Evolutionary conservation across 1,140 invertebrate species (phyloP).

Genomic region (Homarus americanus): DNA sequence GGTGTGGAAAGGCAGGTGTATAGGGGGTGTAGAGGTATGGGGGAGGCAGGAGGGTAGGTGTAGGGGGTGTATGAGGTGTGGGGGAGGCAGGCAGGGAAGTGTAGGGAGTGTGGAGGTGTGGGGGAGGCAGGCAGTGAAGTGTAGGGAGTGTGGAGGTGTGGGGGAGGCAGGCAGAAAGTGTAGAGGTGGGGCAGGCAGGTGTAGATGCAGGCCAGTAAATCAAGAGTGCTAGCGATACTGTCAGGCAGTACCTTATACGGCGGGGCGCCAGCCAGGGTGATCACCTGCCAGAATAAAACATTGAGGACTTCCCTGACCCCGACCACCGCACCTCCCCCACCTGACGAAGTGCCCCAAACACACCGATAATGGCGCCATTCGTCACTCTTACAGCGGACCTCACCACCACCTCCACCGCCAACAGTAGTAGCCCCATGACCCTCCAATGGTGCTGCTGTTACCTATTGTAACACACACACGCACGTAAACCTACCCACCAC

Average conservation of each 20-base stretch:
- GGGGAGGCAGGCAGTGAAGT: too few species aligned
- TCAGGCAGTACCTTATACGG: neutral
- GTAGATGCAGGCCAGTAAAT: neutral
- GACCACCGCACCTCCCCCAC: neutral
- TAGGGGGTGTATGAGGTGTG: too few species aligned
- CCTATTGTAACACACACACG: too few species aligned
- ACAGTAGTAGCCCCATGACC: too few species aligned
- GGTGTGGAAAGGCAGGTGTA: too few species aligned
- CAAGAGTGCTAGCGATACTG: neutral
- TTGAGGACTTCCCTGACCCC: neutral
- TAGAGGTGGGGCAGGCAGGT: neutral
- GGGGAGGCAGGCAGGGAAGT: too few species aligned
- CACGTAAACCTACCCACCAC: too few species aligned
- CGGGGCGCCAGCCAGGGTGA: neutral
- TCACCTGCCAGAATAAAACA: neutral
- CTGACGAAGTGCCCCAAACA: neutral
- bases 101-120: too few species aligned
- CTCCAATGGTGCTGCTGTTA: too few species aligned
- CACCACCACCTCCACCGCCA: neutral
- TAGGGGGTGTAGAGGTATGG: too few species aligned
- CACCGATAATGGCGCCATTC: neutral
- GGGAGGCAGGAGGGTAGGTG: too few species aligned
- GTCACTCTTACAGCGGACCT: neutral
- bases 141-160: too few species aligned
- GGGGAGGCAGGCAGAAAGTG: neutral